Evolutionary conservation across 1,140 invertebrate species (phyloP), one percentile per base, ranked within the genome.

Genomic region (Archivesica marissinica): DNA sequence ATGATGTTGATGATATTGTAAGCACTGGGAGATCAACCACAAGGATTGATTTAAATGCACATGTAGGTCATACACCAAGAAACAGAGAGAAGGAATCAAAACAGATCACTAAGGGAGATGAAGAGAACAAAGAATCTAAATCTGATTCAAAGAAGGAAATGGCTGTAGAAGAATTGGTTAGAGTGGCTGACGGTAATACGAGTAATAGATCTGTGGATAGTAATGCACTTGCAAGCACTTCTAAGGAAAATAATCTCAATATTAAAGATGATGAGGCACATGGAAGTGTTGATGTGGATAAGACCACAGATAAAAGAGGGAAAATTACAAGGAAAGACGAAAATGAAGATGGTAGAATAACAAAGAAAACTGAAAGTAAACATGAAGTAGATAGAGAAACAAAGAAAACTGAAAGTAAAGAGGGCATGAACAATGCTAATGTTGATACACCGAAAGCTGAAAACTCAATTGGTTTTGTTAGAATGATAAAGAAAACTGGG

Each of bases 1-100:
- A 81, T 11, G 82, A 85, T 54, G 56, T 44, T 77, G 39, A 47
- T 77, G 66, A 81, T 33, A 70, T 70, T 61, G 80, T 83, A n/a
- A 79, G 74, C 33, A 70, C 64, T 23, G 44, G 56, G 38, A 54
- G 56, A 39, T 66, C 61, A 35, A 81, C 78, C 20, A 61, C 78
- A 23, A 81, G 78, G 30, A 52, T 81, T 15, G 64, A 81, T 33
- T 66, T 81, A 15, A 59, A 56, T 35, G 50, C 33, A 23, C 23
- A 9, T n/a, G 30, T 44, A 6, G 52, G 28, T 52, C 9, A 25
- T n/a, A 47, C 78, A 35, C 64, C 78, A 23, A 70, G 33, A 39
- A 30, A 30, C 11, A 23, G 28, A 13, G 28, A 25, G 25, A 80
- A 33, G 7, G n/a, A 50, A 13, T 13, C 25, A 39, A 38, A 41